Conservation (phyloP, 2,113 vertebrate species). For the Sus scrofa region DNA sequence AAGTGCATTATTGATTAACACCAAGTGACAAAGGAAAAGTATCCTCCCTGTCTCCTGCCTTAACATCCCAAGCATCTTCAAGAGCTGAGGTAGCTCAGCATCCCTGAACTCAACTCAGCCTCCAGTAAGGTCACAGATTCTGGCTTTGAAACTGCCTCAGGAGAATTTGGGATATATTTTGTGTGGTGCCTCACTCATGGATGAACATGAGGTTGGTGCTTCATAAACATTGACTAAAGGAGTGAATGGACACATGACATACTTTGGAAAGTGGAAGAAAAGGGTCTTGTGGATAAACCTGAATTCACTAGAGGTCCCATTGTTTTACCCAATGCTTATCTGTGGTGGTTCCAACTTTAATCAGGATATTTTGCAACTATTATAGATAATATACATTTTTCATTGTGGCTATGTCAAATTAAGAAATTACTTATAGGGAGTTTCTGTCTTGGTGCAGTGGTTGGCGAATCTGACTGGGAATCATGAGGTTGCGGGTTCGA, state of each 20-base stretch:
- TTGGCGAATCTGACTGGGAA: too few relatives aligned
- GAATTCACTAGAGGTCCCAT: neutral
- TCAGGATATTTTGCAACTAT: neutral
- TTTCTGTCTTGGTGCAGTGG: too few relatives aligned
- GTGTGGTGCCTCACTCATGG: neutral
- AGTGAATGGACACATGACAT: neutral
- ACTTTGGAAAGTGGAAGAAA: neutral
- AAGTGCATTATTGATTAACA: neutral
- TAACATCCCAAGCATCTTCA: neutral
- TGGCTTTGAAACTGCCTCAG: neutral
- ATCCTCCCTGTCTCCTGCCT: neutral
- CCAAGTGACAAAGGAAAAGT: neutral
- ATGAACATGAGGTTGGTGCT: too few relatives aligned
- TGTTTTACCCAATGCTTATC: neutral
- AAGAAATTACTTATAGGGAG: neutral
- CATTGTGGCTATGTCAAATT: neutral
- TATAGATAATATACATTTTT: neutral
- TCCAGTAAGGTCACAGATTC: neutral
- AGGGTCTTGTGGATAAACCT: neutral
- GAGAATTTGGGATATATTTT: neutral
- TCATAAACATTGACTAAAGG: neutral
- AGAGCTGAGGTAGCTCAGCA: too few relatives aligned
- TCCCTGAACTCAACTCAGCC: neutral
- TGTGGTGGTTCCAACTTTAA: neutral
- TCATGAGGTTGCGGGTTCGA: too few relatives aligned